Base-by-base conservation (phyloP, 1,140 invertebrate species). In the Zaprionus lachaisei region DNA sequence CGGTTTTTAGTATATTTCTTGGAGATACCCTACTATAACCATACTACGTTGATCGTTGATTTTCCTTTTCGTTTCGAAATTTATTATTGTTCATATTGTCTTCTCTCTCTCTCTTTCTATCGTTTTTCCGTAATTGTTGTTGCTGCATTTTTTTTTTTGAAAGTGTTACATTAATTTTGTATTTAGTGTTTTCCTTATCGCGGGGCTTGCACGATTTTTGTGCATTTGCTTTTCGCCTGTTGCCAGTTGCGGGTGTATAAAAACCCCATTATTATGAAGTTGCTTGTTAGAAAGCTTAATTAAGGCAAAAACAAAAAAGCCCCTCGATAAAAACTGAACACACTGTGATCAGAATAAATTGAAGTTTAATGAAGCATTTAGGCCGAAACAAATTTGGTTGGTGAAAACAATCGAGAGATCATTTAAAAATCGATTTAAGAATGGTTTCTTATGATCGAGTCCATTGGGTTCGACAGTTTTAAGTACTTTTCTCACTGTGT, bases 291-390 rank as follows among this genome's bases (percentile, higher is more conserved):
- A 72, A 77, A 72, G 58, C 70, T 77, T 49, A 63, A 73, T 67
- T 68, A 72, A 73, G 64, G 22, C 58, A 49, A 62, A 62, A 64
- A 71, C 26, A 76, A 71, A 74, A 57, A 31, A 56, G 4, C 24
- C 24, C 26, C 31, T 11, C 20, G 17, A 51, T 51, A 55, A 49
- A 54, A 69, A 60, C 24, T 2, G 11, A 38, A 7, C 41, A 73
- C 54, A 63, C 57, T 77, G 75, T 67, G 75, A 24, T 51, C 62
- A 74, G 71, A 77, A 77, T 77, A 73, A 73, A 74, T 73, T 73
- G 63, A 47, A 24, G 49, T 54, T 62, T 77, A 77, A 77, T 77
- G 63, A 77, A 77, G 63, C 74, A 20, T 72, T 72, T 77, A 51
- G 63, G 57, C 38, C 57, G 38, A 22, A 66, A 38, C 68, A 22